phyloP scores from a whole-genome alignment of 2,113 vertebrate species.

The Rhizomys pruinosus region DNA sequence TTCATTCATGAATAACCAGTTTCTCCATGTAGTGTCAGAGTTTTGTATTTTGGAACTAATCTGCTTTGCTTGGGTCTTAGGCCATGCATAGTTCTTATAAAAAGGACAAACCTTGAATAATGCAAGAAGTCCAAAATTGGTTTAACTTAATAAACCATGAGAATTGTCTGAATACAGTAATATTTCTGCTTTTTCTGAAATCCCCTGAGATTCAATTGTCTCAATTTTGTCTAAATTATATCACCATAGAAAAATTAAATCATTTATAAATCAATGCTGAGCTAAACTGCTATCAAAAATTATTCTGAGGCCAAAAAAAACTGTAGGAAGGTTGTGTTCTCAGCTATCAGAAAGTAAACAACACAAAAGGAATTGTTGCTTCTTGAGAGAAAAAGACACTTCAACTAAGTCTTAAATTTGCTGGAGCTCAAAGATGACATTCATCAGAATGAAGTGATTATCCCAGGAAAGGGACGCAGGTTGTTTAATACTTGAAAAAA shows the following conservation, averaged over 20 bases:
- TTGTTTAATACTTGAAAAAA: background rate
- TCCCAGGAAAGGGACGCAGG: background rate
- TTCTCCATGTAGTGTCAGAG: background rate
- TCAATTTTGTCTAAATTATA: background rate
- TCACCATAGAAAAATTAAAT: background rate
- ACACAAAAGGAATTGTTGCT: background rate
- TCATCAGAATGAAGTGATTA: background rate
- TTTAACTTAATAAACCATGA: background rate
- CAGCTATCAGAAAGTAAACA: background rate
- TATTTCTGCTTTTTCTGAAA: background rate
- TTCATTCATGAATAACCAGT: background rate
- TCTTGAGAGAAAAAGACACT: background rate
- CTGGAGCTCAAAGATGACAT: background rate
- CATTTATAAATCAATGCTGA: background rate
- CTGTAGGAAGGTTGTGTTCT: background rate
- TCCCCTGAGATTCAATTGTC: background rate
- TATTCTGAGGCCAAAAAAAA: background rate
- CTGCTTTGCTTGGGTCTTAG: background rate
- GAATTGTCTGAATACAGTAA: background rate
- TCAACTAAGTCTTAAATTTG: rapidly evolving
- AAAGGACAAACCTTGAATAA: background rate
- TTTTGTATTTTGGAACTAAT: background rate
- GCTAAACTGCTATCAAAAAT: background rate
- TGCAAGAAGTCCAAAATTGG: too few relatives aligned
- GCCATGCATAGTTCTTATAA: background rate